Evolutionary conservation across 1,140 invertebrate genomes (phyloP), one percentile per base, ranked within the genome.

Genomic region (Anthonomus grandis): DNA sequence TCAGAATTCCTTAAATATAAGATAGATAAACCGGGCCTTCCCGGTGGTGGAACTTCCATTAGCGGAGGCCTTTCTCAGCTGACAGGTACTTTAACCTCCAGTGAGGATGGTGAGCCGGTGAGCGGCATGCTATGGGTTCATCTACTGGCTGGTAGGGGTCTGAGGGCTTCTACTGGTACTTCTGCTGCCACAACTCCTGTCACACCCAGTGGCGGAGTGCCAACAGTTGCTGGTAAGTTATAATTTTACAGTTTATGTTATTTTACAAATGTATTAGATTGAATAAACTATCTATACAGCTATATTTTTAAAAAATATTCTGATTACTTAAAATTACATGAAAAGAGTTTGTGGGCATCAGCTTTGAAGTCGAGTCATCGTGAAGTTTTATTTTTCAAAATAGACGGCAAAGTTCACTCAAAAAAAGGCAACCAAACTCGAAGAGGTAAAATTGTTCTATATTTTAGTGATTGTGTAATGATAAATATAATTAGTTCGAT

Each of bases 111-210:
- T 18, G 79, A 79, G 46, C 87, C 90, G 1, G 83, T 94, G 22
- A 94, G 91, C 56, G 93, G 93, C 4, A 84, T 96, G 75, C 77
- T 96, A 1, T 91, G 90, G 86, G 87, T 96, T 4, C 92, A 95
- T 72, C 76, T 97, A 27, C 76, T 95, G 19, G 91, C 91, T 3
- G 93, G 93, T 2, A 83, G 93, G 53, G 92, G 92, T 15, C 79
- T 96, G 17, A 83, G 92, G 64, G 85, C 90, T 10, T 85, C 89
- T 0, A 82, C 84, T 2, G 82, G 86, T 34, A 82, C 84, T 4
- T 80, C 83, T 3, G 78, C 83, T 0, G 80, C 79, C 13, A 82
- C 80, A 44, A 80, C 79, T n/a, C 83, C 84, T 13, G 83, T 82
- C 0, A 85, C 82, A 3, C 83, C 83, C 21, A 81, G 79, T 48